These are phyloP conservation scores for Brachypteracias leptosomus DNA, from an alignment of 2,113 vertebrate genomes.

Conservation along the genomic window DNA sequence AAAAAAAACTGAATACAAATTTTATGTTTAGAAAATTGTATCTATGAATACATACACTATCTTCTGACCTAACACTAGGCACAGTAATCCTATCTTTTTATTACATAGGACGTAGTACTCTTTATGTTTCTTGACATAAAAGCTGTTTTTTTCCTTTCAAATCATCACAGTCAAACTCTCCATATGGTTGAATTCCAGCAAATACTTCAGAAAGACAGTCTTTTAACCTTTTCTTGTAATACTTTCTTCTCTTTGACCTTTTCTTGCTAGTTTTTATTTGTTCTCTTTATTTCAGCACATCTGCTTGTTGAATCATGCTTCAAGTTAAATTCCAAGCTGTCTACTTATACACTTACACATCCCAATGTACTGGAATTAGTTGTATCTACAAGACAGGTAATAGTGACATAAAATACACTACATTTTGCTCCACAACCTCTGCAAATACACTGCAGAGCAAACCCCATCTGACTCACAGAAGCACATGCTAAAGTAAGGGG, in stretches of 20 bases:
- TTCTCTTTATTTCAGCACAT: neutral
- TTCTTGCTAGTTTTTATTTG: neutral
- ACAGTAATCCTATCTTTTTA: neutral
- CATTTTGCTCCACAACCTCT: neutral
- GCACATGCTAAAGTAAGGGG: neutral
- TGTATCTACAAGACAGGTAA: neutral
- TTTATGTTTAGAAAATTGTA: neutral
- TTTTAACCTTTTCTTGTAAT: neutral
- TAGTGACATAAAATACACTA: neutral
- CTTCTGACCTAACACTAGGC: neutral
- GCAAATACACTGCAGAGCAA: neutral
- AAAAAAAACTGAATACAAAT: neutral
- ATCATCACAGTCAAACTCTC: neutral
- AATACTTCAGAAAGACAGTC: neutral
- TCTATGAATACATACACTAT: neutral
- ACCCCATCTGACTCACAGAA: neutral
- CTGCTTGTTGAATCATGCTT: neutral
- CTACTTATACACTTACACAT: neutral
- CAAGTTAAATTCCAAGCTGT: neutral
- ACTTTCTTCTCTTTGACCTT: neutral
- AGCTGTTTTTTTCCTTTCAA: neutral
- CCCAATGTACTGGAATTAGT: neutral
- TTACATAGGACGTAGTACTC: neutral
- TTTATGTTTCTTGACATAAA: neutral
- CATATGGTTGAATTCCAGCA: neutral